A percentile compares a stretch with the other conserved stretches of the same genome.
phyloP scores from a whole-genome alignment of 2,888 invertebrate species.

The Micropterix aruncella region DNA sequence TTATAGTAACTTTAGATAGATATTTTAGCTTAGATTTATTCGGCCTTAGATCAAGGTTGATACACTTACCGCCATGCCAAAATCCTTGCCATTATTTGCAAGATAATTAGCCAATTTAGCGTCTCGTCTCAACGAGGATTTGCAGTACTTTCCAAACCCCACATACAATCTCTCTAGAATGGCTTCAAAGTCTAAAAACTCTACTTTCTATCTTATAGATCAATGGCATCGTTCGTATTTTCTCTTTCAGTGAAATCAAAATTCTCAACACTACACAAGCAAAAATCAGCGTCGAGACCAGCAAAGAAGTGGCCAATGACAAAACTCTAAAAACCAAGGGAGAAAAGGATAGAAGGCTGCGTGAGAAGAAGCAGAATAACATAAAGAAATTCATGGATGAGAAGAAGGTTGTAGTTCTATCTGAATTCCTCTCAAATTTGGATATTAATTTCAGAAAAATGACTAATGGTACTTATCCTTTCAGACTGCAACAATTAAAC shows the following conservation, averaged over 20 bases:
- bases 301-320: conserved; percentile 90
- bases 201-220: too few relatives aligned
- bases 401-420: conserved; percentile 45
- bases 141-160: too few relatives aligned
- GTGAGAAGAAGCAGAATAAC: conserved; percentile 95
- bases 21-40: too few relatives aligned
- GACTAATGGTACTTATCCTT: conserved; percentile 12
- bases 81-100: too few relatives aligned
- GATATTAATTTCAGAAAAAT: background rate
- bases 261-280: conserved; percentile 92
- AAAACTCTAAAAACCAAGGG: conserved; percentile 94
- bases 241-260: conserved; percentile 88
- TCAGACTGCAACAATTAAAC: conserved; percentile 70
- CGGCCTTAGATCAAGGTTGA: too few relatives aligned
- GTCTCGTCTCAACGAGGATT: too few relatives aligned
- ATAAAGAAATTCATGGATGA: conserved; percentile 97
- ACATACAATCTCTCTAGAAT: too few relatives aligned
- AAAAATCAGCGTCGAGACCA: conserved; percentile 93
- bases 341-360: conserved; percentile 85
- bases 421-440: background rate
- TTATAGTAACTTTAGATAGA: too few relatives aligned
- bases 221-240: too few relatives aligned
- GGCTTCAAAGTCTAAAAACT: too few relatives aligned
- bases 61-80: too few relatives aligned
- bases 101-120: too few relatives aligned